Conservation (phyloP, 2,797 vertebrate genomes). For the Phoxinus dragarum region DNA sequence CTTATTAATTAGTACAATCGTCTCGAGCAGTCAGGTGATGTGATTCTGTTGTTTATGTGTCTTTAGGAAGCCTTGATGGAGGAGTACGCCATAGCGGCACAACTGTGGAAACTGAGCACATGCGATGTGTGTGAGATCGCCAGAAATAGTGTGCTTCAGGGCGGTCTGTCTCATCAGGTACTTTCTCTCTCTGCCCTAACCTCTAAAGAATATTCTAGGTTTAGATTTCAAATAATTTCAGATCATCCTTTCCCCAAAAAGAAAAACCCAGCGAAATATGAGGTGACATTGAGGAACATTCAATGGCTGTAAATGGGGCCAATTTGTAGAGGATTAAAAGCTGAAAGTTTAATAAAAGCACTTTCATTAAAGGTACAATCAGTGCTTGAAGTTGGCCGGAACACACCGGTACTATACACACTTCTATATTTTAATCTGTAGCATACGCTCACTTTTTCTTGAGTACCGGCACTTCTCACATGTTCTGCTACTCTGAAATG, state of each 20-base stretch:
- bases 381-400: not conserved
- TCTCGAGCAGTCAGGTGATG: not conserved
- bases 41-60: not conserved
- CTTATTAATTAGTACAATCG: too few species aligned
- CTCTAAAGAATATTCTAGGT: not conserved
- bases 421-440: too few species aligned
- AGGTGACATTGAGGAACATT: not conserved
- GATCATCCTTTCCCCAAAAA: not conserved
- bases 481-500: too few species aligned
- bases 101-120: conserved; percentile 97
- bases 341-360: not conserved
- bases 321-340: not conserved
- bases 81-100: conserved; percentile 96
- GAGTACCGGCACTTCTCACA: too few species aligned
- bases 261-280: not conserved
- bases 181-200: not conserved
- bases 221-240: not conserved
- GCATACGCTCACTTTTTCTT: too few species aligned
- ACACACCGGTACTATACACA: too few species aligned
- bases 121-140: conserved; percentile 96
- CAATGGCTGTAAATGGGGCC: not conserved
- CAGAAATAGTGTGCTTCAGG: conserved; percentile 95
- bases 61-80: conserved; percentile 95
- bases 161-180: conserved; percentile 93
- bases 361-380: not conserved